These are phyloP conservation scores for Puntigrus tetrazona DNA, from an alignment of 2,113 vertebrate species.

Conservation along the genomic window DNA sequence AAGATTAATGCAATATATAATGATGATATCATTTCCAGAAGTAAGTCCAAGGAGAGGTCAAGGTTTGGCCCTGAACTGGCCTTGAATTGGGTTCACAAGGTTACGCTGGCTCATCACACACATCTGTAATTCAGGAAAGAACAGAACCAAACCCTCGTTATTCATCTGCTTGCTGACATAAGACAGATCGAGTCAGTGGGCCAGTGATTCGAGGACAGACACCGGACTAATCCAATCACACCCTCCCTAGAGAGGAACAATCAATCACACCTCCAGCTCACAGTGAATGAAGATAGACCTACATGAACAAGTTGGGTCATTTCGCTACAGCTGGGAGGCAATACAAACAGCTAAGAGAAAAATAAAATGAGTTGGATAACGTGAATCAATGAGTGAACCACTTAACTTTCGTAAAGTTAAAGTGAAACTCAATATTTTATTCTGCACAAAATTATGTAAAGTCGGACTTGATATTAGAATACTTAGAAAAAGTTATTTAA, in stretches of 20 bases:
- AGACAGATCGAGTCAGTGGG: slow-evolving; percentile 26
- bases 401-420: neutral
- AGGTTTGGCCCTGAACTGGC: neutral
- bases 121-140: neutral
- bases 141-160: slow-evolving; percentile 6
- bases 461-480: neutral
- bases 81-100: neutral
- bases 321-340: neutral
- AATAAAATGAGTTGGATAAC: neutral
- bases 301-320: neutral
- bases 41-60: neutral
- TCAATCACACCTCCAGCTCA: slow-evolving; percentile 1
- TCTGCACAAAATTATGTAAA: neutral
- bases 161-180: slow-evolving; percentile 10
- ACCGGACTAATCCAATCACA: slow-evolving; percentile 30
- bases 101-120: neutral
- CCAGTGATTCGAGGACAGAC: slow-evolving; percentile 28
- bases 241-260: neutral
- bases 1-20: neutral
- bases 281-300: neutral
- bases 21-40: neutral
- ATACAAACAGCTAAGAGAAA: neutral
- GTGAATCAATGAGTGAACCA: neutral
- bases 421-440: neutral
- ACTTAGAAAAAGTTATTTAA: neutral